A percentile compares a stretch with the other conserved stretches of the same genome.
phyloP scores from a whole-genome alignment of 2,113 vertebrate species.

The Okapia johnstoni region DNA sequence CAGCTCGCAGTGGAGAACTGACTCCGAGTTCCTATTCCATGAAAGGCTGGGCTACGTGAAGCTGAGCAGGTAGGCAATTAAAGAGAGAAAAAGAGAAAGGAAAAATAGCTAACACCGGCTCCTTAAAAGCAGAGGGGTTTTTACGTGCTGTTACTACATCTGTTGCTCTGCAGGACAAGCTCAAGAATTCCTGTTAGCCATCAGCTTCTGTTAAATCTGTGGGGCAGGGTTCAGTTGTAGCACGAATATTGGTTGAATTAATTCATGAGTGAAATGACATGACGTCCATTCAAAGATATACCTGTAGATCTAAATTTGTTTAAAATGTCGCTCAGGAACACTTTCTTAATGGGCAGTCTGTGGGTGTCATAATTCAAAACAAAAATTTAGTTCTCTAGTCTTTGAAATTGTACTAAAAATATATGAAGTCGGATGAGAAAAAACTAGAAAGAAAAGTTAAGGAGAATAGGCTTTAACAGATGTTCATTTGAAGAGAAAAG shows the following conservation, averaged over 20 bases:
- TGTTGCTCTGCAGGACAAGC: background rate
- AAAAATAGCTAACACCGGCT: background rate
- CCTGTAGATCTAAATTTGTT: background rate
- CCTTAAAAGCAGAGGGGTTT: background rate
- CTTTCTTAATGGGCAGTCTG: background rate
- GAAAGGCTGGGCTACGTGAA: background rate
- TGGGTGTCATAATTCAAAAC: background rate
- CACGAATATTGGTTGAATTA: background rate
- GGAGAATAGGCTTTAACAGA: conserved; percentile 67
- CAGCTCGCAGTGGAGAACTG: background rate
- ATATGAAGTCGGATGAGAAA: conserved; percentile 43
- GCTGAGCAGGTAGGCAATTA: background rate
- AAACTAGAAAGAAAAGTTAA: conserved; percentile 63
- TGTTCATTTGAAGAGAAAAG: conserved; percentile 71
- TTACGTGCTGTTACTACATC: background rate
- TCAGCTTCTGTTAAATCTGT: background rate
- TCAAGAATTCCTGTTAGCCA: background rate
- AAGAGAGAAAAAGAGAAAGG: background rate
- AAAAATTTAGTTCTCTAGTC: background rate
- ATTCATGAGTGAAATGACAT: background rate
- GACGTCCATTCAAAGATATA: background rate
- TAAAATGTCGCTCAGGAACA: background rate
- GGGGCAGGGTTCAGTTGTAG: background rate
- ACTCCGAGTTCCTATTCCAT: background rate
- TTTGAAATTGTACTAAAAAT: background rate